Evolutionary conservation across 2,113 vertebrate species (phyloP), one percentile per base, ranked within the genome.

Genomic region (Toxotes chatareus): DNA sequence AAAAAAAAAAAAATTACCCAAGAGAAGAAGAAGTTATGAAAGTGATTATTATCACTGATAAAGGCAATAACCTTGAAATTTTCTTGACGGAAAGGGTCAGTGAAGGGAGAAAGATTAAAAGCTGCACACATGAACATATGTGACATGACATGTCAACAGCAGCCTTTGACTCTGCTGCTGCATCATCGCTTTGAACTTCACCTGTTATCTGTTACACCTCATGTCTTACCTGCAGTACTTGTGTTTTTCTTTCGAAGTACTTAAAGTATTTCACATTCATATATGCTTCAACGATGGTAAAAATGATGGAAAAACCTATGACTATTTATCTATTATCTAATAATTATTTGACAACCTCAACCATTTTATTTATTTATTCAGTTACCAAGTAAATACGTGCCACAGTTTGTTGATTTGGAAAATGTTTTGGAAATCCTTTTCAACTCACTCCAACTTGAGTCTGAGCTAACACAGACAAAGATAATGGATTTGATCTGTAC

Each of bases 401-500:
- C 34, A 27, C 11, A 19, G 51, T 59, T 27, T 59, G 5, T 21
- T 44, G 55, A 57, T 21, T 31, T 44, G 1, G 5, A 70, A 23
- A 19, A 13, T 21, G 27, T 27, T 13, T 31, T 61, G 14, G 36
- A 71, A 69, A 80, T 17, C 10, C 47, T 51, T 0, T n/a, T 84
- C 13, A 46, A 8, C 51, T 60, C 36, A 40, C n/a, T 44, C 55
- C 49, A 61, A 23, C 51, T 32, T 9, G 60, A 68, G 55, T 13
- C 23, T 61, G 34, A 78, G 16, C 31, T 27, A 8, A 68, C n/a
- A 32, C 12, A 32, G 40, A 63, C 19, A 67, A 6, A 63, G 79
- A 77, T 55, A 73, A 84, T 68, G 63, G 80, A 66, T 76, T 79
- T 81, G 63, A 74, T 64, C 49, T 77, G 68, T 55, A 12, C 74